Conservation (phyloP, 2,113 vertebrate genomes). For the human region DNA sequence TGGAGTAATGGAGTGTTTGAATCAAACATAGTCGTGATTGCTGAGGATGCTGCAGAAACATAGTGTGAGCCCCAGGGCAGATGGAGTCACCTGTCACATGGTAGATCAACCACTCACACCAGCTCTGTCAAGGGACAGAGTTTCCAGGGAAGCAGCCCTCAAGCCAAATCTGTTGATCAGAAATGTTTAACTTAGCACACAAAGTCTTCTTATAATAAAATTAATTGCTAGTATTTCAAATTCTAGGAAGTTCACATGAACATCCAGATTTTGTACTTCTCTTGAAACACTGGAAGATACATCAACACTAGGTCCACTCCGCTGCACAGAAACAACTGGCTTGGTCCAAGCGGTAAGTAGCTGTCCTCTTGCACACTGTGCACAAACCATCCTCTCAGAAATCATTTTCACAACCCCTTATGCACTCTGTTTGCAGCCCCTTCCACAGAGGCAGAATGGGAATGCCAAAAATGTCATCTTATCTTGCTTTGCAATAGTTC, state of each 20-base stretch:
- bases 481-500: background rate
- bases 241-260: background rate
- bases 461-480: background rate
- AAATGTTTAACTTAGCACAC: background rate
- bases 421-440: accelerated
- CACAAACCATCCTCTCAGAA: background rate
- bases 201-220: background rate
- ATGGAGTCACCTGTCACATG: too few species aligned
- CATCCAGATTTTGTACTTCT: background rate
- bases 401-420: background rate
- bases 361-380: background rate
- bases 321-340: background rate
- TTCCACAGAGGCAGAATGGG: background rate
- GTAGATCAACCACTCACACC: background rate
- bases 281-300: background rate
- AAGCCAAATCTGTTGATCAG: background rate
- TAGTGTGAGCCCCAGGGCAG: background rate
- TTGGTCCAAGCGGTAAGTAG: background rate
- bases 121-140: background rate
- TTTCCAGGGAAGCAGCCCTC: background rate
- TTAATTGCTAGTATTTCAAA: background rate
- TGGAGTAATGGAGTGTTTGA: background rate
- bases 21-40: background rate
- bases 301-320: background rate
- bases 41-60: background rate